Base-by-base conservation (phyloP, 2,888 invertebrate genomes). In the Agriopis leucophaearia region DNA sequence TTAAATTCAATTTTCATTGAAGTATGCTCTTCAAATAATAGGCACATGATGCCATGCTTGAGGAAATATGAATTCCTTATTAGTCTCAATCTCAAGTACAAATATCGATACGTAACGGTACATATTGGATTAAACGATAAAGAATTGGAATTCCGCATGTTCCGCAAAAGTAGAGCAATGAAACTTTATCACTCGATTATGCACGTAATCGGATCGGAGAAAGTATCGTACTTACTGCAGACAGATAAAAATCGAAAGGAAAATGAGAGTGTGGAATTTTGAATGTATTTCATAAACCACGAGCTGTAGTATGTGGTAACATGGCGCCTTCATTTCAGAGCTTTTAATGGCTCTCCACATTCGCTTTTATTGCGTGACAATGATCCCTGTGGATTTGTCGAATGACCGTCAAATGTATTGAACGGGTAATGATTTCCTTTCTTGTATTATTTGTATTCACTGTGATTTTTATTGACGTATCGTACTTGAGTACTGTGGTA, bases 181-280 rank as follows among this genome's bases (percentile, higher is more conserved):
- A 84, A 85, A 86, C 82, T 83, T 85, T 85, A 87, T 85, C 84
- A 83, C 80, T 70, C 67, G 75, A 78, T 79, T 80, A 79, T 77
- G 72, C 70, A 81, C 85, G 90, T 89, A 91, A 91, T 90, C 88
- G 85, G 83, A 87, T 84, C 82, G 81, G 92, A 90, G 92, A 92
- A 92, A 93, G 93, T 91, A 84, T 82, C 83, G 84, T 82, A 84
- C 83, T 88, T 84, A 85, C 82, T 80, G 83, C 79, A 81, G 79
- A 74, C 77, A 77, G 81, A 86, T 74, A 72, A 75, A 88, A 88
- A 88, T 82, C 77, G 88, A 89, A 91, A 88, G 85, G 90, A 88
- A 91, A 89, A 84, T 79, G 87, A 90, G 87, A 88, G 88, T 89
- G 87, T 81, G 85, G 87, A 85, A 88, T 89, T 90, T 87, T 79